phyloP scores from a whole-genome alignment of 2,797 vertebrate species.

The Thamnophis elegans region DNA sequence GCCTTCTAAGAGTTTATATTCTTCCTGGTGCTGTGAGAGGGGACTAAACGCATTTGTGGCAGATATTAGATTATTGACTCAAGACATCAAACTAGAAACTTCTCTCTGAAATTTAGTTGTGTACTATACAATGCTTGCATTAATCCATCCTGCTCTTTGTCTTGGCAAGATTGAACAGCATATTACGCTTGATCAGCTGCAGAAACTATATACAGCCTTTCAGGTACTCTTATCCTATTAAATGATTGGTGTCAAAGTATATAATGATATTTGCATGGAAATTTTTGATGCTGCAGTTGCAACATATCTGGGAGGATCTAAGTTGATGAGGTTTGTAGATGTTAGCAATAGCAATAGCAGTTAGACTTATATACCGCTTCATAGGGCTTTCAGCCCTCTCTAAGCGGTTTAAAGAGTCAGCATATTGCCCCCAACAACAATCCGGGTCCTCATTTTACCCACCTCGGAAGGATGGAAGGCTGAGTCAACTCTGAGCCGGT shows the following conservation, averaged over 20 bases:
- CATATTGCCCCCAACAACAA: too few species aligned
- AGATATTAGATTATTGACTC: neutral
- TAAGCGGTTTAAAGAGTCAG: too few species aligned
- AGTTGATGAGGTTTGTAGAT: neutral
- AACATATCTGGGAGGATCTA: neutral
- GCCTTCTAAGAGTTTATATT: neutral
- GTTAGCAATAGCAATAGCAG: too few species aligned
- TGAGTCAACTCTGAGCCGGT: too few species aligned
- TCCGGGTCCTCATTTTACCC: too few species aligned
- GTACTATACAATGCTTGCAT: neutral
- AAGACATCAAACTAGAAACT: neutral
- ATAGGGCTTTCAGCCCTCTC: too few species aligned
- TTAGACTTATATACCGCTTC: too few species aligned
- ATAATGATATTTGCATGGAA: neutral
- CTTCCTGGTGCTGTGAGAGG: neutral
- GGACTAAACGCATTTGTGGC: neutral
- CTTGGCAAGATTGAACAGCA: conserved; percentile 71
- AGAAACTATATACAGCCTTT: conserved; percentile 73
- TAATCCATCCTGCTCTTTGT: conserved; percentile 35
- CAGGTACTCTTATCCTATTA: conserved; percentile 59
- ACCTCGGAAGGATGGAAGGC: too few species aligned
- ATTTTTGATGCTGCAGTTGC: neutral
- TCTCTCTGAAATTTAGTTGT: neutral
- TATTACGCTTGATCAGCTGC: conserved; percentile 71
- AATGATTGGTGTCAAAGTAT: neutral